These are phyloP conservation scores for Anarhynchus alexandrinus DNA, from an alignment of 2,113 vertebrate species.

Conservation along the genomic window DNA sequence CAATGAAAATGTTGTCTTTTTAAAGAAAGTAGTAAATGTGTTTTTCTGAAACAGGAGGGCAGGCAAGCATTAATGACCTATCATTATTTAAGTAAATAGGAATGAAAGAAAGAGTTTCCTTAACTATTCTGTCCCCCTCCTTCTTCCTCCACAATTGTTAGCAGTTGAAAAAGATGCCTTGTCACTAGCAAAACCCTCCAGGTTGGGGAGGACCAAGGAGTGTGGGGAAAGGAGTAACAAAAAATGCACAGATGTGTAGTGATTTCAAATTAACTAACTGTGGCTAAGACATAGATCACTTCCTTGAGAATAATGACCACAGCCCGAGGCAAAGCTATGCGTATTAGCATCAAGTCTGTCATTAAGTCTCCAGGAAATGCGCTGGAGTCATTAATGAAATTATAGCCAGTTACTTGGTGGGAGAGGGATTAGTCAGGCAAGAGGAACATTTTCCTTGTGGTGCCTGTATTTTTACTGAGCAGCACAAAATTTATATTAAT, in stretches of 20 bases:
- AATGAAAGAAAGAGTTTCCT: background rate
- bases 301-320: background rate
- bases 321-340: background rate
- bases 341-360: background rate
- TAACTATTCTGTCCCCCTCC: background rate
- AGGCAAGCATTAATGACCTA: background rate
- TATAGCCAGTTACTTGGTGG: background rate
- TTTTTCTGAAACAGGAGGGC: background rate
- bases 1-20: background rate
- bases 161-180: background rate
- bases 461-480: background rate
- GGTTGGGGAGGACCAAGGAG: background rate
- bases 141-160: background rate
- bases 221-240: background rate
- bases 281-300: background rate
- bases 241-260: background rate
- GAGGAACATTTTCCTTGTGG: background rate
- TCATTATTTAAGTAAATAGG: background rate
- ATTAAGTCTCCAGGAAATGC: slow-evolving; percentile 17
- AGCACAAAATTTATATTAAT: background rate
- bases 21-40: background rate
- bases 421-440: background rate
- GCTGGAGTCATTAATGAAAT: background rate
- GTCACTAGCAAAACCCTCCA: background rate
- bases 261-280: background rate